Conservation (phyloP, 2,113 vertebrate genomes). For the Steatornis caripensis region DNA sequence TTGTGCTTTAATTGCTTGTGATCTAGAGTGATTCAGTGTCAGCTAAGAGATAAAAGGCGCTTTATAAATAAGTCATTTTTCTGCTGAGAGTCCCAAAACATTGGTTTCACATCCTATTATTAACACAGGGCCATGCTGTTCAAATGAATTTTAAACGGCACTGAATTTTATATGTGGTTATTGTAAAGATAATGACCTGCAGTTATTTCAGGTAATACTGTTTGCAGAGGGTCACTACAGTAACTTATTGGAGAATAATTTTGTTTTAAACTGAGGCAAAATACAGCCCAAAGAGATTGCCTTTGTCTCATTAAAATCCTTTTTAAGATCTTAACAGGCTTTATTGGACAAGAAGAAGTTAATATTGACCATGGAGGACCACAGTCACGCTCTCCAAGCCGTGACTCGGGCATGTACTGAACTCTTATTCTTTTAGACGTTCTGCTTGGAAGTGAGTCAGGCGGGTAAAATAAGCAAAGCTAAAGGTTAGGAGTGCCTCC, state of each 20-base stretch:
- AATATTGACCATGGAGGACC: neutral
- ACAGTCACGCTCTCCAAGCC: neutral
- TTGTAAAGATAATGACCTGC: neutral
- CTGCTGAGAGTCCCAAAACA: neutral
- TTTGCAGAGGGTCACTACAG: neutral
- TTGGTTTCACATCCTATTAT: neutral
- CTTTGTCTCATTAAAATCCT: neutral
- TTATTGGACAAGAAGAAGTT: neutral
- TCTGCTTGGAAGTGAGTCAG: neutral
- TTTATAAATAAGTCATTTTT: neutral
- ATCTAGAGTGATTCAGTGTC: neutral
- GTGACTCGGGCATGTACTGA: neutral
- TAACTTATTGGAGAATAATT: neutral
- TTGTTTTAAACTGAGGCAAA: neutral
- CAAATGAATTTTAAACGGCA: neutral
- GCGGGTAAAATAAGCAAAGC: neutral
- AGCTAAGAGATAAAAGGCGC: neutral
- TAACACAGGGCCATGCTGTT: neutral
- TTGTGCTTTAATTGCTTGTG: neutral
- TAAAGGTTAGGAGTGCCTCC: neutral
- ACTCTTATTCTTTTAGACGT: neutral
- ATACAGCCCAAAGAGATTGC: neutral
- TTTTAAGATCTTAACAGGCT: neutral
- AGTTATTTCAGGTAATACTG: neutral
- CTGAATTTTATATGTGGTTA: neutral